Base-by-base conservation (phyloP, 2,797 vertebrate genomes). In the Enteromius treurensis region DNA sequence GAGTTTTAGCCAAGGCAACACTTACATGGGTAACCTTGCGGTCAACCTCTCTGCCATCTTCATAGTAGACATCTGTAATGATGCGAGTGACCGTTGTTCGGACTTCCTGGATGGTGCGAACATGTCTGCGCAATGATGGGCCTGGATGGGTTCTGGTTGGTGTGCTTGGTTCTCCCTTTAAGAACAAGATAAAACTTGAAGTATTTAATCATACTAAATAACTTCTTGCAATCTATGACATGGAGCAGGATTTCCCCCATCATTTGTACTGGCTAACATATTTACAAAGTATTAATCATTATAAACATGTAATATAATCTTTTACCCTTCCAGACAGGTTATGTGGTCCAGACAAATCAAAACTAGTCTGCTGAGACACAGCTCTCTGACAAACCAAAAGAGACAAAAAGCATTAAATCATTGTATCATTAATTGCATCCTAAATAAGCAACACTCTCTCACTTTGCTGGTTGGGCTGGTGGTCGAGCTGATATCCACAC, bases 51-150 rank as follows among this genome's bases (percentile, higher is more conserved):
- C 93, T 94, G 4, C 98, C 98, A 0, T 98, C 96, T 85, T 97
- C 88, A 11, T 98, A 99, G 90, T 97, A 98, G 0, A 99, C 96
- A 7, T 99, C 98, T 0, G 98, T 99, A 80, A 97, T 98, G 83
- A 98, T 93, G 1, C 98, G 96, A 0, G 97, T 99, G 70, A 98
- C 89, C 0, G 96, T 95, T 0, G 98, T 99, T 58, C 97, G 95
- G 51, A 99, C 97, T 88, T 99, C 98, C 40, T 97, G 96, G 77
- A 97, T 93, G 23, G 97, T 99, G 62, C 97, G 95, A 67, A 95
- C 85, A 26, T 98, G 97, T 74, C 97, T 95, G 82, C 92, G 96
- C 51, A 94, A 86, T 53, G 92, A 91, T 3, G 79, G 92, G 19
- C 93, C 94, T 80, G 92, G 90, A 62, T 89, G 90, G 11, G 95